These are phyloP conservation scores for Oreochromis aureus DNA, from an alignment of 2,113 vertebrate genomes.

Conservation along the genomic window DNA sequence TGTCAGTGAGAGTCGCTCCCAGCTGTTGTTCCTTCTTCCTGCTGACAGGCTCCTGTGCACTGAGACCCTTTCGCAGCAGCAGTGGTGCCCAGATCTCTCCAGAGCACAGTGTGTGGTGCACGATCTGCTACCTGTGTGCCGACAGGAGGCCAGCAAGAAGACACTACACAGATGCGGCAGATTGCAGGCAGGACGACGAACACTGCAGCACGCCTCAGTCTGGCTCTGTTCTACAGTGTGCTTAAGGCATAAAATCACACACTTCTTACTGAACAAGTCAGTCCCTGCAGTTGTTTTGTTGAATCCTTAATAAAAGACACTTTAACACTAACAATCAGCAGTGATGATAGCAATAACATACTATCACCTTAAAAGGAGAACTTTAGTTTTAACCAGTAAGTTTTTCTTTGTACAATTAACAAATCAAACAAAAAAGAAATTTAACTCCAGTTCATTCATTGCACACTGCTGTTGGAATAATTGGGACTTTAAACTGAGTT, in stretches of 20 bases:
- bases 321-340: not conserved
- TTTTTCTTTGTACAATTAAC: not conserved
- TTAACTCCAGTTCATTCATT: not conserved
- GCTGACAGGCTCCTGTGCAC: conserved; percentile 64
- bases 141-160: conserved; percentile 12
- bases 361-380: not conserved
- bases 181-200: not conserved
- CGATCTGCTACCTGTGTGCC: conserved; percentile 58
- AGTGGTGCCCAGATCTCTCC: conserved; percentile 67
- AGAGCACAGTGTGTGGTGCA: conserved; percentile 69
- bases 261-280: not conserved
- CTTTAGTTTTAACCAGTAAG: not conserved
- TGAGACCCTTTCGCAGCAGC: conserved; percentile 57
- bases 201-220: not conserved
- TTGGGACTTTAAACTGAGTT: rapidly evolving
- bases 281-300: not conserved
- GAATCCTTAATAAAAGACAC: not conserved
- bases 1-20: not conserved
- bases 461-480: not conserved
- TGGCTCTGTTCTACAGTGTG: not conserved
- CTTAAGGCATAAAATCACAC: not conserved
- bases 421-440: rapidly evolving
- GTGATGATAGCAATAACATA: rapidly evolving
- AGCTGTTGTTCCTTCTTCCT: not conserved
- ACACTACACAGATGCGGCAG: not conserved